phyloP scores from a whole-genome alignment of 2,888 invertebrate genomes.

The Rhyacophila evoluta region DNA sequence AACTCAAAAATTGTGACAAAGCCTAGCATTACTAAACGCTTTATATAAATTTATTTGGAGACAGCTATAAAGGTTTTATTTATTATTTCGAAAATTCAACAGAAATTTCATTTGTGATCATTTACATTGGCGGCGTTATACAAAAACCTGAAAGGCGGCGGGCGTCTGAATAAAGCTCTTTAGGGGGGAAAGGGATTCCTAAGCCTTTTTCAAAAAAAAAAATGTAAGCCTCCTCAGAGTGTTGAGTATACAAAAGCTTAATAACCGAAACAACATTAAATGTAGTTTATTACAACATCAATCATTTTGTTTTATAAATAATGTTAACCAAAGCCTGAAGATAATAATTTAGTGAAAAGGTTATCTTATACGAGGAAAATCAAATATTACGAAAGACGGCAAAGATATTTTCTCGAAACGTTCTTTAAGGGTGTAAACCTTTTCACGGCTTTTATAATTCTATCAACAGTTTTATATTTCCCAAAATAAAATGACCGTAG shows the following conservation, averaged over 20 bases:
- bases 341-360: neutral
- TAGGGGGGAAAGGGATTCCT: neutral
- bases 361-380: neutral
- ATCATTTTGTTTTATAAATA: slow-evolving; percentile 12
- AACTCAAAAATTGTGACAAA: no score
- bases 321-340: neutral
- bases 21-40: no score
- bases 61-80: neutral
- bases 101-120: neutral
- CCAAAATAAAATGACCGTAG: no score
- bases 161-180: neutral
- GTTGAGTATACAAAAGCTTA: neutral
- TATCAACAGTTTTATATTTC: no score
- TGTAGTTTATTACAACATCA: slow-evolving; percentile 4
- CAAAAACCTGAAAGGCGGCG: neutral
- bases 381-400: no score
- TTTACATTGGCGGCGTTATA: neutral
- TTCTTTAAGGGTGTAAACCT: no score
- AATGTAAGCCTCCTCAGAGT: neutral
- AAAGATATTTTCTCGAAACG: no score
- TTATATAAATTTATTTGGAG: no score
- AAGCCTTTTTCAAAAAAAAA: neutral
- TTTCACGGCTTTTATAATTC: no score
- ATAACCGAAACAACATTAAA: slow-evolving; percentile 1
- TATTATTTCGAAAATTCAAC: neutral